Conservation (phyloP, 2,113 vertebrate genomes). For the Cyprinodon variegatus region DNA sequence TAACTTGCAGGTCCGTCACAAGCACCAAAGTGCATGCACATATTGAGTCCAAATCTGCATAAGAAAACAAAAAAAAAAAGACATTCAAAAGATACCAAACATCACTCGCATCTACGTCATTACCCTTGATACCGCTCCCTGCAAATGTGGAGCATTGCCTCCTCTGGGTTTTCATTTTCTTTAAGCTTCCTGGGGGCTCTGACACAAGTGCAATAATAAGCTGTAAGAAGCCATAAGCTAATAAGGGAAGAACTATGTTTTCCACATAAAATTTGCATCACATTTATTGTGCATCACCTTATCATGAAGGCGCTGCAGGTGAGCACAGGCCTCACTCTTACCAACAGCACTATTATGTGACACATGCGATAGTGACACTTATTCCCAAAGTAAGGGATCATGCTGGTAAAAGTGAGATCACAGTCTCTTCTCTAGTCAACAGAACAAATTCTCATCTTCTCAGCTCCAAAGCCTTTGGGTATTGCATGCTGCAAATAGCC, state of each 20-base stretch:
- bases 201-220: slow-evolving; percentile 19
- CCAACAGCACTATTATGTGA: slow-evolving; percentile 63
- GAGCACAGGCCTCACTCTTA: slow-evolving; percentile 43
- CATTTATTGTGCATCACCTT: slow-evolving; percentile 21
- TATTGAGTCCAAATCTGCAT: slow-evolving; percentile 13
- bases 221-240: slow-evolving; percentile 13
- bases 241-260: slow-evolving; percentile 34
- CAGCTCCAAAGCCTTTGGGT: slow-evolving; percentile 71
- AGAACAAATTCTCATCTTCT: slow-evolving; percentile 56
- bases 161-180: slow-evolving; percentile 49
- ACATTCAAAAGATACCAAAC: slow-evolving; percentile 25
- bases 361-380: slow-evolving; percentile 58
- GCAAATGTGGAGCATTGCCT: slow-evolving; percentile 23
- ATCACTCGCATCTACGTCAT: slow-evolving; percentile 46
- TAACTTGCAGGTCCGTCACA: slow-evolving; percentile 55
- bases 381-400: slow-evolving; percentile 65
- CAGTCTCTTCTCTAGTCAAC: slow-evolving; percentile 60
- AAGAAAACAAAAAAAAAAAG: slow-evolving; percentile 14
- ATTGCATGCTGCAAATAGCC: slow-evolving; percentile 76
- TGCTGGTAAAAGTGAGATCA: slow-evolving; percentile 65
- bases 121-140: slow-evolving; percentile 27
- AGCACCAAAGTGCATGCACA: slow-evolving; percentile 19
- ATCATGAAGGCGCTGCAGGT: slow-evolving; percentile 33
- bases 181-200: slow-evolving; percentile 35
- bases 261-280: slow-evolving; percentile 24